A percentile compares a stretch with the other conserved stretches of the same genome.
phyloP scores from a whole-genome alignment of 2,888 invertebrate species.

The Anodontia alba region DNA sequence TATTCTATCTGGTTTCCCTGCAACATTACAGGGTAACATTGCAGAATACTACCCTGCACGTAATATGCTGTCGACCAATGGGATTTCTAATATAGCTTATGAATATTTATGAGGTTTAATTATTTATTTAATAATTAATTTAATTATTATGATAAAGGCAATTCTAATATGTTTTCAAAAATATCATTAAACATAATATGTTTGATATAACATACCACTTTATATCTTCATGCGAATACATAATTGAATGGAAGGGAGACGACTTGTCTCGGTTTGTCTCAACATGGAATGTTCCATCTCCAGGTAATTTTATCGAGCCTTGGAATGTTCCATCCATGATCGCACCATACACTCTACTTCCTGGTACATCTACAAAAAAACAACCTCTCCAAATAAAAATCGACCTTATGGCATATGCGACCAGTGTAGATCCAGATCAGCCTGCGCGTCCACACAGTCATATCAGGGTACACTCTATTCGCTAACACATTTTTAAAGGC shows the following conservation, averaged over 20 bases:
- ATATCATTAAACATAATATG: no score
- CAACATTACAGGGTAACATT: no score
- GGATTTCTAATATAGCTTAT: no score
- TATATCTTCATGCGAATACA: not conserved
- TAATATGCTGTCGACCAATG: no score
- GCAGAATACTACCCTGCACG: no score
- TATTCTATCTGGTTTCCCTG: no score
- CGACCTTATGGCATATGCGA: not conserved
- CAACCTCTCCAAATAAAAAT: not conserved
- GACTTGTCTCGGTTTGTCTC: constrained; percentile 1
- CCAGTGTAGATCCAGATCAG: not conserved
- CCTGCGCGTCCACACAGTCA: not conserved
- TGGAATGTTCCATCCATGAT: constrained; percentile 40
- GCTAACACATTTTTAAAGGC: no score
- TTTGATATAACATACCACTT: not conserved
- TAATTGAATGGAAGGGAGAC: not conserved
- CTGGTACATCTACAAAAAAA: constrained; percentile 29
- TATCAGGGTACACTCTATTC: no score
- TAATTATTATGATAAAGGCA: no score
- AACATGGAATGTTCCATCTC: constrained; percentile 32
- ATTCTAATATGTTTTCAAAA: no score
- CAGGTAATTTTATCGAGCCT: constrained; percentile 28
- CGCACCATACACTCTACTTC: constrained; percentile 30
- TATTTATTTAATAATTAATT: no score
- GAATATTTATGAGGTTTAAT: no score